Base-by-base conservation (phyloP, 2,797 vertebrate genomes). In the Cichlasoma orientale region DNA sequence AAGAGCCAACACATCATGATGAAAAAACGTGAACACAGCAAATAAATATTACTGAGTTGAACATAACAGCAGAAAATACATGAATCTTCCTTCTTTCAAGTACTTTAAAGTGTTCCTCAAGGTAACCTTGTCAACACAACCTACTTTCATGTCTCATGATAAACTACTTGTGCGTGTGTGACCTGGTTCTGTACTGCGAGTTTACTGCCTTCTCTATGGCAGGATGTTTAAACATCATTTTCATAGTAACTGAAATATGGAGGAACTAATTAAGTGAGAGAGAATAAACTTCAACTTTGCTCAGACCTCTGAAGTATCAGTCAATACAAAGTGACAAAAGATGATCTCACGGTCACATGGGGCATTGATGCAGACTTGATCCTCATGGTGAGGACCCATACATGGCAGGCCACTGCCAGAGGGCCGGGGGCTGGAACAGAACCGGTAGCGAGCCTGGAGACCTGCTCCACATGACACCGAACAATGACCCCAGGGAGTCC, bases 401-500 rank as follows among this genome's bases (percentile, higher is more conserved):
- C 97, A 98, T 19, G 95, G 93, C 29, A 92, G 72, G 5, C 94
- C 95, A 0, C 82, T 78, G 4, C 93, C 93, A 0, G 93, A 91
- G 0, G 77, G 92, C 71, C 86, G 78, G 0, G 94, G 95, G 1
- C 89, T 92, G 0, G 94, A 82, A 78, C 97, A 98, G 92, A 98
- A 97, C 18, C 94, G 95, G 90, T 95, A 97, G 1, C 94, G 93
- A 54, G 95, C 96, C 91, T 94, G 95, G 2, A 90, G 89, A 14
- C 97, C 97, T 0, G 90, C 86, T 3, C 96, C 95, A 25, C 97
- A 98, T 0, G 95, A 93, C 23, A 94, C 93, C 0, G 96, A 97
- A 38, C 97, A 98, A 58, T 91, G 90, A 2, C 97, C 96, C 97
- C 97, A 98, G 0, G 96, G 96, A 3, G 97, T 97, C 97, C 97